Conservation (phyloP, 2,888 invertebrate species). For the Ectobius pallidus region DNA sequence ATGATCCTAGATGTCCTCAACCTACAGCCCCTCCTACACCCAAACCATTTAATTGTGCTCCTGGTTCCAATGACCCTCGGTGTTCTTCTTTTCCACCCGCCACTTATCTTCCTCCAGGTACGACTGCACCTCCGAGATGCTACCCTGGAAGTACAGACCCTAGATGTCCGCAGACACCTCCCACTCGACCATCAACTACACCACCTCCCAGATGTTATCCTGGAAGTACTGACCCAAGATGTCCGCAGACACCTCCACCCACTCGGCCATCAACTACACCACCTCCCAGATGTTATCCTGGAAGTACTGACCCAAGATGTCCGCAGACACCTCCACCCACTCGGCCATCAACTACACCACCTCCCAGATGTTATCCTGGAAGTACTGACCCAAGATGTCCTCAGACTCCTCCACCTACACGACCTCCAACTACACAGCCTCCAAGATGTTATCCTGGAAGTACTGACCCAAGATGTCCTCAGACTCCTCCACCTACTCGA, state of each 20-base stretch:
- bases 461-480: conserved; percentile 39
- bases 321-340: conserved; percentile 6
- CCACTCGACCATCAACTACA: conserved; percentile 45
- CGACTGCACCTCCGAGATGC: conserved; percentile 42
- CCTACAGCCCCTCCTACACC: no score
- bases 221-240: conserved; percentile 50
- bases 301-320: conserved; percentile 34
- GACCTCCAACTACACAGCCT: conserved; percentile 2
- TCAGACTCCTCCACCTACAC: conserved; percentile 40
- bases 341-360: neutral
- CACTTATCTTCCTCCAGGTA: neutral
- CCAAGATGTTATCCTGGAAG: conserved; percentile 35
- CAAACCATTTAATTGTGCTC: no score
- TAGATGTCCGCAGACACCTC: conserved; percentile 43
- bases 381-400: conserved; percentile 32
- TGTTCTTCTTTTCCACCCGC: conserved; percentile 46
- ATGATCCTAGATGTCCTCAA: no score
- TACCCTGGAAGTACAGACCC: no score
- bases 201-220: conserved; percentile 43
- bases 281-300: conserved; percentile 51
- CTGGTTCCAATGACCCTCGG: no score
- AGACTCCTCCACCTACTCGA: conserved; percentile 24
- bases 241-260: conserved; percentile 60
- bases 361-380: conserved; percentile 26
- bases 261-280: conserved; percentile 48